Evolutionary conservation across 2,797 vertebrate species (phyloP), one percentile per base, ranked within the genome.

Genomic region (Malurus splendens): DNA sequence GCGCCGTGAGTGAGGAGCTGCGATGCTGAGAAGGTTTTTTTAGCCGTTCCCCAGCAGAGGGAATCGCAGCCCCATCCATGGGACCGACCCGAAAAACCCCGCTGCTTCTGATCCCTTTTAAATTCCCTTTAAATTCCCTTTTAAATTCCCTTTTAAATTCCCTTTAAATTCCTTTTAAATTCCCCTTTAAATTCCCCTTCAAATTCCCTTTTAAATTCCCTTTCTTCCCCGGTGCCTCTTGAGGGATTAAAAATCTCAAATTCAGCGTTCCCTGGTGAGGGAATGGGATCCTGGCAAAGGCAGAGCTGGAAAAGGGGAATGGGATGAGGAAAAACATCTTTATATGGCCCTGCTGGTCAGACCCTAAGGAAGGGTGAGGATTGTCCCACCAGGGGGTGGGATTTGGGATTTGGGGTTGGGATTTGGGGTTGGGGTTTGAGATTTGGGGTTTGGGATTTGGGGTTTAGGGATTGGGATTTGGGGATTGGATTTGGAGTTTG

Each of bases 211-310:
- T 97, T 36, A 36, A 36, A 36, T 45, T 87, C 95, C 91, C 96
- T 97, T 97, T 97, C 90, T 97, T 97, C 96, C 57, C 91, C 67
- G 96, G 90, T 94, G 84, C 81, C 87, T 66, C 92, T 88, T 38
- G 54, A 93, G 87, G 87, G 93, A 91, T 70, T 60, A 67, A 88
- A 88, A 94, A 94, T 89, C 91, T 62, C 82, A 76, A 60, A 80
- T 60, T 12, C 65, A 38, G 66, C 9, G 81, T 91, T 90, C 90
- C 89, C 94, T 95, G 87, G 92, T 82, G 68, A 86, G 22, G 28
- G 22, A 38, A 48, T 81, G 52, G 27, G 30, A 73, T 13, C 45
- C 42, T 51, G 90, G 66, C 28, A 86, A 87, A 88, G 82, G 68
- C 51, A 67, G 80, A 25, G 90, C 91, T 68, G 68, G 83, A 76